Conservation (phyloP, 2,113 vertebrate genomes). For the Tympanuchus pallidicinctus region DNA sequence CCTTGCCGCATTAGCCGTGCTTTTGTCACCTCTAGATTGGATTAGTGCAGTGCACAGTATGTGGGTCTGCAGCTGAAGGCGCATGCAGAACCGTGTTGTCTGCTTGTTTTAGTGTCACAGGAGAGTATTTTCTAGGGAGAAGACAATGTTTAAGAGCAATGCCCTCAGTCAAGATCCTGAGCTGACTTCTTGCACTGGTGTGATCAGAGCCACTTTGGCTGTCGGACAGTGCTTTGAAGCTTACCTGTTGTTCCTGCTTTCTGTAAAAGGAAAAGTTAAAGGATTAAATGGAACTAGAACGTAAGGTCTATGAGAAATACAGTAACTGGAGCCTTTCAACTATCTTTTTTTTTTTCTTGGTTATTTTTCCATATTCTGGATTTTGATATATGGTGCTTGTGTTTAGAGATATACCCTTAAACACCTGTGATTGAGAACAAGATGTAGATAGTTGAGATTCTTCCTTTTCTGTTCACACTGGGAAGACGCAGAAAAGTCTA, state of each 20-base stretch:
- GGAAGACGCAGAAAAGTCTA: background rate
- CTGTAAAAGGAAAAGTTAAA: background rate
- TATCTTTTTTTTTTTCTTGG: background rate
- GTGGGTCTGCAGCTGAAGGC: background rate
- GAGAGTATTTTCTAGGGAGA: background rate
- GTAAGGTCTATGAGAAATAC: background rate
- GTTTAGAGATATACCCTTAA: background rate
- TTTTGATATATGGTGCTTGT: background rate
- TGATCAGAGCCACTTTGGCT: background rate
- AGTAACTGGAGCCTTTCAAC: background rate
- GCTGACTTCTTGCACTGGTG: background rate
- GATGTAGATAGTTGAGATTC: background rate
- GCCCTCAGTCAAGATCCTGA: background rate
- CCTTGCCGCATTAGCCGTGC: conserved; percentile 29
- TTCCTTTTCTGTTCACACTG: background rate
- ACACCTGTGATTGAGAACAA: background rate
- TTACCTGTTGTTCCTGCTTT: background rate
- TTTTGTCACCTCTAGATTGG: conserved; percentile 53
- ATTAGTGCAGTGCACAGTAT: background rate
- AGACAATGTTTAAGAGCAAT: background rate
- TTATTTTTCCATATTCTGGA: background rate
- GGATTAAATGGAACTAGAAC: background rate
- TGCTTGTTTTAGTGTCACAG: conserved; percentile 22
- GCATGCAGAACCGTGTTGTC: background rate
- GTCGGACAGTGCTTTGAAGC: background rate